A percentile compares a stretch with the other conserved stretches of the same genome.
Conservation (phyloP, 2,797 vertebrate species). For the Coccyzus lansbergi region DNA sequence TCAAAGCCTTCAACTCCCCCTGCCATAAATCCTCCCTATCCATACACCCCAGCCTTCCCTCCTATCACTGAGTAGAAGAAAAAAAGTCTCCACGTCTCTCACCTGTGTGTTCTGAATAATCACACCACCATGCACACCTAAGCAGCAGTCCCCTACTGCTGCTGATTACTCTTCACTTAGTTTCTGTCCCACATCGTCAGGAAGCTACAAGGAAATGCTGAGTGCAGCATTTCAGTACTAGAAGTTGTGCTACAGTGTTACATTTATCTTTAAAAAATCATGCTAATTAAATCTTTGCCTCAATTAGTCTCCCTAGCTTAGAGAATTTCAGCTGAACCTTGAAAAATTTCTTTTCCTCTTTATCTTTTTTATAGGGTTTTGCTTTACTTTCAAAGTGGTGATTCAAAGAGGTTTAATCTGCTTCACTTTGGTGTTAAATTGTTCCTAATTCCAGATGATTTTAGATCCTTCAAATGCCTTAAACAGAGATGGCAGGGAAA, state of each 20-base stretch:
- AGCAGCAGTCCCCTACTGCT: fast-evolving
- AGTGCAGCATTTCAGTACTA: background rate
- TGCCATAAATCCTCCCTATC: background rate
- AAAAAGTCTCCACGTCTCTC: background rate
- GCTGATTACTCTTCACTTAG: background rate
- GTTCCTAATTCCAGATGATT: background rate
- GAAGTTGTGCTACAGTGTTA: background rate
- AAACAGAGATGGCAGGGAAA: background rate
- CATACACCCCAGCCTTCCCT: background rate
- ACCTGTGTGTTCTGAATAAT: fast-evolving
- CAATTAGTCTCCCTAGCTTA: background rate
- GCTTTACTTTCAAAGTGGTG: background rate
- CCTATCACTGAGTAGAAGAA: background rate
- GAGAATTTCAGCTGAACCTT: background rate
- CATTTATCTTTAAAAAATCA: background rate
- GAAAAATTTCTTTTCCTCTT: background rate
- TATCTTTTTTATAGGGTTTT: background rate
- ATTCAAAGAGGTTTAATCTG: background rate
- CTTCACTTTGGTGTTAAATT: background rate
- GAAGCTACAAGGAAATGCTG: background rate
- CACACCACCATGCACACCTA: fast-evolving
- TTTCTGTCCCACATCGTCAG: background rate
- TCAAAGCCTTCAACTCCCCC: background rate
- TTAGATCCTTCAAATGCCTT: background rate
- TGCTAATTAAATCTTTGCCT: background rate